These are phyloP conservation scores for Melanotaenia duboulayi DNA, from an alignment of 2,113 vertebrate genomes.

Conservation along the genomic window DNA sequence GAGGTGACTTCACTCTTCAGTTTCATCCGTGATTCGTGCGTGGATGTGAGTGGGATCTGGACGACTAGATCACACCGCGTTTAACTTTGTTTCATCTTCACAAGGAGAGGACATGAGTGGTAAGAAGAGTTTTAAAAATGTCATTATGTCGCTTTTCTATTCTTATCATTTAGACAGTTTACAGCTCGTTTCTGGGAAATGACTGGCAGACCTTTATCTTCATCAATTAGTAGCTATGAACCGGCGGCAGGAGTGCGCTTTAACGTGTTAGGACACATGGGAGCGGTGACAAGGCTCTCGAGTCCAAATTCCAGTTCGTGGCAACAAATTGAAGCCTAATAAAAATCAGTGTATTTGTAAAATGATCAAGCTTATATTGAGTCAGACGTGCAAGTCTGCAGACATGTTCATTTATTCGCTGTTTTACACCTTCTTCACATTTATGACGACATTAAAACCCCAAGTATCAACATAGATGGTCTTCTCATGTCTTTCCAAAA, in stretches of 20 bases:
- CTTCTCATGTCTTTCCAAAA: no score
- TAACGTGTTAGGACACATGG: background rate
- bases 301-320: background rate
- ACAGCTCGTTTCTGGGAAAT: background rate
- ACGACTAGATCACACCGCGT: background rate
- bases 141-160: no score
- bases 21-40: background rate
- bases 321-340: background rate
- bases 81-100: background rate
- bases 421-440: background rate
- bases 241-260: background rate
- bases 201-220: background rate
- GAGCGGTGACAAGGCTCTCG: background rate
- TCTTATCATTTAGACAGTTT: background rate
- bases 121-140: constrained; percentile 31
- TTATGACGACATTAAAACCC: background rate
- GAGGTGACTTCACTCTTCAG: background rate
- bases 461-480: background rate
- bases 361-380: background rate
- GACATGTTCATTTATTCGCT: no score
- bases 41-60: background rate
- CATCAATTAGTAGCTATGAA: background rate
- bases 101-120: constrained; percentile 61
- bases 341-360: background rate
- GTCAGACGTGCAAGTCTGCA: background rate